These are phyloP conservation scores for Drosophila trichaetosa DNA, from an alignment of 2,888 invertebrate species.

Conservation along the genomic window DNA sequence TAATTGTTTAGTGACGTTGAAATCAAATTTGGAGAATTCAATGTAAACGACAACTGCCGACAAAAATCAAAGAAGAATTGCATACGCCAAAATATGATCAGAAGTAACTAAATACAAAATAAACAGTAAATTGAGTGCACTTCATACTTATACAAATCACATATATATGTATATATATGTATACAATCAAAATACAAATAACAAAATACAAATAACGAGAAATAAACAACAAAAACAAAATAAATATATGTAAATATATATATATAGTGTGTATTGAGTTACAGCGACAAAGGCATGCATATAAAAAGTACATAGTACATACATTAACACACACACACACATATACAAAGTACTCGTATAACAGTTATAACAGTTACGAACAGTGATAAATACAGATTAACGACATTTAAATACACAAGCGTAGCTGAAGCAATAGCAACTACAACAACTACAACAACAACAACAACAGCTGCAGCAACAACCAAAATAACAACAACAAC, in stretches of 20 bases:
- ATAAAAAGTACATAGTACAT: background rate
- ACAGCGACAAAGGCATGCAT: constrained; percentile 5
- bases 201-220: constrained; percentile 1
- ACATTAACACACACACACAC: background rate
- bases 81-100: constrained; percentile 12
- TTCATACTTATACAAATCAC: background rate
- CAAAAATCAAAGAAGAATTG: background rate
- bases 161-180: background rate
- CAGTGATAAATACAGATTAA: constrained; percentile 42
- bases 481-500: constrained; percentile 10
- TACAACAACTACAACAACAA: constrained; percentile 14
- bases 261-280: background rate
- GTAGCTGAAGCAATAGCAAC: constrained; percentile 24
- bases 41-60: constrained; percentile 26
- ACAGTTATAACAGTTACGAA: constrained; percentile 10
- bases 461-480: constrained; percentile 1
- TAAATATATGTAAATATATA: background rate
- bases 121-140: constrained; percentile 5
- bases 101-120: background rate
- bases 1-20: constrained; percentile 28
- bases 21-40: constrained; percentile 7
- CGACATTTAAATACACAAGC: constrained; percentile 53
- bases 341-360: constrained; percentile 2
- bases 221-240: background rate
- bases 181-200: constrained; percentile 18